phyloP scores from a whole-genome alignment of 2,113 vertebrate genomes.

The Sander vitreus region DNA sequence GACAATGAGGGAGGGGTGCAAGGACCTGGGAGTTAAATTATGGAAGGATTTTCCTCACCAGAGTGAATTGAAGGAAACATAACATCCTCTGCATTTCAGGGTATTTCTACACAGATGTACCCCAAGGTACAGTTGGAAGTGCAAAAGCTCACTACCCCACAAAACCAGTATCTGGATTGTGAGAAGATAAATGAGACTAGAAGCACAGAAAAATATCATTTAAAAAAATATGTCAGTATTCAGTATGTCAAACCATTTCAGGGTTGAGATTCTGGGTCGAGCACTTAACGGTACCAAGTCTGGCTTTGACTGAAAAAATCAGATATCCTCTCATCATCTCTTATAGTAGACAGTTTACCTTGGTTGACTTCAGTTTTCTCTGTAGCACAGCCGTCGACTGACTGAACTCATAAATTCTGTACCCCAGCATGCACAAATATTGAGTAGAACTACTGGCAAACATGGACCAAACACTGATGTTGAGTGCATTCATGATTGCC shows the following conservation, averaged over 20 bases:
- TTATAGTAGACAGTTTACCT: constrained; percentile 4
- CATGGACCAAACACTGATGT: constrained; percentile 26
- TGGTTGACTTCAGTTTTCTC: not conserved
- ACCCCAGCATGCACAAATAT: not conserved
- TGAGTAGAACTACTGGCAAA: not conserved
- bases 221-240: constrained; percentile 12
- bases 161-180: not conserved
- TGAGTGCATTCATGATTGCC: not conserved
- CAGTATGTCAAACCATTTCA: constrained; percentile 7
- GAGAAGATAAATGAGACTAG: not conserved
- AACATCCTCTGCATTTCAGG: constrained; percentile 47
- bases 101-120: constrained; percentile 35
- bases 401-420: constrained; percentile 2
- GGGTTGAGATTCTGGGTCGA: constrained; percentile 6
- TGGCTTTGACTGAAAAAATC: constrained; percentile 13
- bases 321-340: not conserved
- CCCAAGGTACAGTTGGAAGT: constrained; percentile 10
- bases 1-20: constrained; percentile 9
- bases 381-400: not conserved
- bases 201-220: not conserved
- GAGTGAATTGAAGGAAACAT: constrained; percentile 67
- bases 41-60: constrained; percentile 28
- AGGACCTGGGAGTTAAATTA: not conserved
- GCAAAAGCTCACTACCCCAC: not conserved
- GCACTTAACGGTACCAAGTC: not conserved